Base-by-base conservation (phyloP, 2,797 vertebrate species). In the Atherinosoma microstoma region DNA sequence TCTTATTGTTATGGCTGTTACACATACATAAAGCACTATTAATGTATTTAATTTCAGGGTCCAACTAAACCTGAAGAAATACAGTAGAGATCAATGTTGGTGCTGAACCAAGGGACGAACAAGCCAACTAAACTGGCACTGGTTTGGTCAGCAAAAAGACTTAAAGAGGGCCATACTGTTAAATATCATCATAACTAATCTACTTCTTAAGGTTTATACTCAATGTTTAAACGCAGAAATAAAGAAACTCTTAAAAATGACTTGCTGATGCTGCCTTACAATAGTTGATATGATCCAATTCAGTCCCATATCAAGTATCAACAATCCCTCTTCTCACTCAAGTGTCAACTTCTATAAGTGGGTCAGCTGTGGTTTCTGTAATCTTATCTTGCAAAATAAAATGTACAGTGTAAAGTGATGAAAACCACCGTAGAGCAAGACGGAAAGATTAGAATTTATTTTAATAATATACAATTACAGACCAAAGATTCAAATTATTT, bases 341-440 rank as follows among this genome's bases (percentile, higher is more conserved):
- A 65, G 36, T 76, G 47, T 64, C 47, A 73, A 36, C 72, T 71
- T 85, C 27, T 59, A 12, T 29, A 82, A 79, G 22, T 68, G 53
- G 68, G 64, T 82, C 79, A 83, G 45, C 49, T 72, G 35, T 29
- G 47, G 18, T 51, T 58, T 58, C 35, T 67, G 51, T 59, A 16
- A 58, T 65, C 67, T 71, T 51, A 67, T 70, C 49, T 63, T 24
- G 30, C 58, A 67, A 57, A 27, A 72, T 34, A 11, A 47, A 35
- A n/a, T 6, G 3, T 10, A 59, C 22, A 30, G 29, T 53, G 16
- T 38, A 9, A 61, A 61, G 22, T 60, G 22, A 51, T 6, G 42
- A 58, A 24, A 57, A 47, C 13, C 32, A 20, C 8, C 40, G 24
- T n/a, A 15, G 10, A 24, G 12, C 18, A 54, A 4, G 56, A 62